Base-by-base conservation (phyloP, 2,888 invertebrate genomes). In the Neria commutata region DNA sequence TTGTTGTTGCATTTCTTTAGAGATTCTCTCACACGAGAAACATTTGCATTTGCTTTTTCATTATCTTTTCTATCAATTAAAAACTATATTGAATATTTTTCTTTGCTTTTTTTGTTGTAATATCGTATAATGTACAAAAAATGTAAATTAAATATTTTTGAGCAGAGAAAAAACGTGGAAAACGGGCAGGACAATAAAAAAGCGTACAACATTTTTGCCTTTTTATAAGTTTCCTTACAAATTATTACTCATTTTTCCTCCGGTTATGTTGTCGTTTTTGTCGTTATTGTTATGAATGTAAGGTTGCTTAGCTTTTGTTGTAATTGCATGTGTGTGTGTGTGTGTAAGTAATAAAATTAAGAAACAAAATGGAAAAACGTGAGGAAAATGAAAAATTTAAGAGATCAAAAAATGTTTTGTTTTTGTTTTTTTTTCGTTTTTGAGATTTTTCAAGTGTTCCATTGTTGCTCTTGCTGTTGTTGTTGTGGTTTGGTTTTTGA, bases 351-450 rank as follows among this genome's bases (percentile, higher is more conserved):
- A 58, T 42, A 59, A 55, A 29, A 33, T 45, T 24, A 52, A 23
- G 52, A 56, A 55, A 51, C 56, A 50, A 47, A 62, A 57, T 57
- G 54, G 59, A 60, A 56, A 60, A n/a, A n/a, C n/a, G n/a, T n/a
- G 57, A 60, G 55, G 61, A 64, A 58, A 62, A 56, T 54, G 56
- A 56, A 63, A 63, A 42, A 61, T 61, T 37, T 62, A 67, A 68
- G 64, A 67, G 64, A 66, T 68, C 66, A 64, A 67, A 67, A 45
- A 57, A 61, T 65, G 61, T 61, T 63, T 57, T 42, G 19, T 53
- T 60, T 42, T 57, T 59, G 49, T 21, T 56, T 49, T 60, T 58
- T 51, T 45, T 66, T 61, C 57, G 53, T 34, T 64, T 62, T 63
- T 42, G 42, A 42, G 42, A 42, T 42, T 42, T n/a, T 34, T 34